phyloP scores from a whole-genome alignment of 2,888 invertebrate species.

The Geophilus truncorum region DNA sequence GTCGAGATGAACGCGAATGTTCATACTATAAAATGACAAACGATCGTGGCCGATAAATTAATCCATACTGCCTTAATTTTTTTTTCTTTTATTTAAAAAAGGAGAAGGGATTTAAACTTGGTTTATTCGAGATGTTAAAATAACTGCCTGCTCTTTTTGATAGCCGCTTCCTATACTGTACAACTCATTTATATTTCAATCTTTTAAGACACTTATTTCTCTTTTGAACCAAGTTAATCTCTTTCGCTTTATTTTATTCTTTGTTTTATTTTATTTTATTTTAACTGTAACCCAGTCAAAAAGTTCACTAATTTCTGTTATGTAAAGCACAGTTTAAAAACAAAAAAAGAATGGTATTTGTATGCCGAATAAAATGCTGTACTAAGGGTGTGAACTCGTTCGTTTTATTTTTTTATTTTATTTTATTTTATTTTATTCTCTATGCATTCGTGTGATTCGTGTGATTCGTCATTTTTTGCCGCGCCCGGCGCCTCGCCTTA shows the following conservation, averaged over 20 bases:
- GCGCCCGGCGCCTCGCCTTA: no score
- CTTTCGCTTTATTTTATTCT: background rate
- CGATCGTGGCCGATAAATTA: background rate
- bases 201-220: background rate
- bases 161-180: background rate
- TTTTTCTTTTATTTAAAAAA: background rate
- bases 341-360: background rate
- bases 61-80: background rate
- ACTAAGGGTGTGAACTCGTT: slow-evolving; percentile 1
- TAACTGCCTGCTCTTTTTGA: slow-evolving; percentile 17
- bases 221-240: background rate
- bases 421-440: no score
- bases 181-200: background rate
- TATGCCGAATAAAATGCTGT: slow-evolving; percentile 15
- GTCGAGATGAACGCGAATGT: background rate
- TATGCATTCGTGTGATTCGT: no score
- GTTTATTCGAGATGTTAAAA: background rate
- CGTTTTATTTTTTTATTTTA: no score
- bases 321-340: slow-evolving; percentile 23
- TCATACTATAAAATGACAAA: background rate
- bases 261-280: background rate
- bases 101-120: background rate
- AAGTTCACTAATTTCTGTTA: background rate
- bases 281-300: background rate
- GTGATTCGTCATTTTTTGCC: no score